Base-by-base conservation (phyloP, 1,140 invertebrate genomes). In the Hydropsyche tenuis region DNA sequence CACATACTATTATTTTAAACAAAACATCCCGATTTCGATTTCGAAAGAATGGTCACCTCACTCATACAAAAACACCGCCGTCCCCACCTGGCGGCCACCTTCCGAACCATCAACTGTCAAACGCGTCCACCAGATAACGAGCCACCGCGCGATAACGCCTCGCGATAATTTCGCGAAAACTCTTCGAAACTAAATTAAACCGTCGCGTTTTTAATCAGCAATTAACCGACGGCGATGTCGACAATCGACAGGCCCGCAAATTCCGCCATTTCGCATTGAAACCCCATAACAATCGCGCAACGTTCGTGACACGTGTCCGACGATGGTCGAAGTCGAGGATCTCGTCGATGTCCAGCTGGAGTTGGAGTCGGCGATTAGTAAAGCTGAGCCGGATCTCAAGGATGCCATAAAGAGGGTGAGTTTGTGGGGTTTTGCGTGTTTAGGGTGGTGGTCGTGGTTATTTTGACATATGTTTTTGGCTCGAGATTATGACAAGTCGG, bases 321-420 rank as follows among this genome's bases (percentile, higher is more conserved):
- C 65, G 11, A 74, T 74, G 46, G 53, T 14, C 6, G 75, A 74
- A 46, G 37, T 73, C 22, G 76, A 30, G 11, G 76, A 77, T 43
- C 73, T 72, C 2, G 43, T 75, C 18, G 76, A 78, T 37, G 23
- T 78, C 0, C 71, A 75, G 62, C 68, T 63, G 46, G 76, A 78
- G 64, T 71, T 78, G 6, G 69, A 75, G 43, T 53, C 70, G 56
- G 74, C 69, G 14, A 73, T 78, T 7, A 6, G 18, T 12, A 69
- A 25, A 3, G 74, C 69, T 43, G 76, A 78, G 56, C 76, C 76
- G 0, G 76, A 73, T 25, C 62, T 78, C 11, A 75, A 75, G 68
- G 74, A 78, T 65, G 76, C 76, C 4, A 53, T 78, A 7, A 78
- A 75, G 64, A 73, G 76, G 23, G 76, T 78, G 51, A 64, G 42